A percentile compares a stretch with the other conserved stretches of the same genome.
These are phyloP conservation scores for Pterophyllum scalare DNA, from an alignment of 2,113 vertebrate genomes.

Conservation along the genomic window DNA sequence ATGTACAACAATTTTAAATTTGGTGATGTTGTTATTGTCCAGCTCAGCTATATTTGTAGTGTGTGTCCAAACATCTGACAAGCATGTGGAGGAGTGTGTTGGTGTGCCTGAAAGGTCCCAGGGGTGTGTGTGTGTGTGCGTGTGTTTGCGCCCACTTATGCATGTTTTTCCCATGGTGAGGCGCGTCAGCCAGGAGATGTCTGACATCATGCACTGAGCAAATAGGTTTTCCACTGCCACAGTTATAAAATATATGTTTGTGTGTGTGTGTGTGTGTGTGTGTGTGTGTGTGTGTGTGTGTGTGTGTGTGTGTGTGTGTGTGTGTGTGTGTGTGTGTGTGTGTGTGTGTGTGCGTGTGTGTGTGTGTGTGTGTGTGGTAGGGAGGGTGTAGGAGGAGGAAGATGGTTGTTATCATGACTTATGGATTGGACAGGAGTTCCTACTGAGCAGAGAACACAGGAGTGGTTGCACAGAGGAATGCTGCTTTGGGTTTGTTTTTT, in stretches of 20 bases:
- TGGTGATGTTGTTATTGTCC: not conserved
- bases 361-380: conserved; percentile 34
- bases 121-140: not conserved
- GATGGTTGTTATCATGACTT: conserved; percentile 76
- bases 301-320: conserved; percentile 41
- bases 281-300: conserved; percentile 47
- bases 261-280: conserved; percentile 41
- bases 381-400: conserved; percentile 48
- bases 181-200: conserved; percentile 63
- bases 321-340: conserved; percentile 38
- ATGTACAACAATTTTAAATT: not conserved
- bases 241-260: conserved; percentile 12
- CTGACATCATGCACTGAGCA: conserved; percentile 67
- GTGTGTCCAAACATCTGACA: conserved; percentile 28
- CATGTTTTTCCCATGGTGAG: conserved; percentile 66
- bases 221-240: conserved; percentile 55
- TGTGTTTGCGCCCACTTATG: conserved; percentile 28
- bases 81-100: conserved; percentile 7
- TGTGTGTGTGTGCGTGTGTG: not conserved
- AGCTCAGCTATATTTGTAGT: not conserved
- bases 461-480: conserved; percentile 64
- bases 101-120: conserved; percentile 31
- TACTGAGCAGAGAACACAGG: conserved; percentile 59
- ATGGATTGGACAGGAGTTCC: conserved; percentile 72
- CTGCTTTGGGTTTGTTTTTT: not conserved